Evolutionary conservation across 2,888 invertebrate genomes (phyloP), one percentile per base, ranked within the genome.

Genomic region (Drosophila histrio): DNA sequence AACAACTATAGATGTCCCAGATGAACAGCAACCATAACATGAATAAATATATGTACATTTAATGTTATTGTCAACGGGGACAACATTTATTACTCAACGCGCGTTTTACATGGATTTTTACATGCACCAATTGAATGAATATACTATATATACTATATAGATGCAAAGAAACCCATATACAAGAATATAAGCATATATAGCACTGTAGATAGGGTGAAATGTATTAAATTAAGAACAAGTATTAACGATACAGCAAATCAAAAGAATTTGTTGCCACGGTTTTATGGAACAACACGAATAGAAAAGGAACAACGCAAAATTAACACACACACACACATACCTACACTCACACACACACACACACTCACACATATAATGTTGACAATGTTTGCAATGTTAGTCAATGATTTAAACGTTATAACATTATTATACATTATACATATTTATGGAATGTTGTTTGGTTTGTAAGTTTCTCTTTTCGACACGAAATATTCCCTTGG

Each of bases 31-130:
- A 32, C 32, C n/a, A 32, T 13, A 36, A 54, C 2, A n/a, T n/a
- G n/a, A n/a, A n/a, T n/a, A 56, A 28, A n/a, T 69, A 19, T 8
- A 28, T 57, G 53, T 58, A 63, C 13, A 66, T 66, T 75, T 62
- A 65, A 66, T 44, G 68, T 86, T 72, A 65, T 76, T 63, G 38
- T 79, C 70, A n/a, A 30, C 49, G 72, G 63, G 43, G 43, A 64
- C 44, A 74, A 34, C 22, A 68, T 63, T 72, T 36, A 81, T 67
- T 81, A 88, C 60, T 79, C 68, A 65, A 77, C 61, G 54, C 64
- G 72, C 70, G 68, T 87, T 84, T 87, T 88, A 77, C 85, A 85
- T 84, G 84, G 46, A 88, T 85, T 89, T 87, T 89, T 89, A 89
- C 89, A 87, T 80, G 87, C 87, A 89, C 87, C 86, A 73, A 87